Evolutionary conservation across 2,797 vertebrate genomes (phyloP).

Genomic region (Chiloscyllium punctatum): DNA sequence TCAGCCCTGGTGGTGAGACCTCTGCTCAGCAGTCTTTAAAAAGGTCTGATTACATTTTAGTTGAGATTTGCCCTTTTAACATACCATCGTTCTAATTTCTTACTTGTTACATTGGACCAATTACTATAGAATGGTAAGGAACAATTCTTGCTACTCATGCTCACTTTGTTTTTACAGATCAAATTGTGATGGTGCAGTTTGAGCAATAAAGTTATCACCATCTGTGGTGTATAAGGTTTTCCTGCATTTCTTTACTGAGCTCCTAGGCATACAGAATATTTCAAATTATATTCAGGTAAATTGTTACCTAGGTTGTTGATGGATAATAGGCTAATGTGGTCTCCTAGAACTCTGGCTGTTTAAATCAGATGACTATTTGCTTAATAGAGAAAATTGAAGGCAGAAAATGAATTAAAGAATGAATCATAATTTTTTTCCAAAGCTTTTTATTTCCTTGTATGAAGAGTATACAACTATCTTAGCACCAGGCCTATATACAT

Average conservation of each 20-base stretch:
- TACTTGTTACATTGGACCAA: background rate
- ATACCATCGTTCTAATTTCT: background rate
- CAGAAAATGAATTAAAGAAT: background rate
- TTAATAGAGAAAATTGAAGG: background rate
- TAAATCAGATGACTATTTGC: background rate
- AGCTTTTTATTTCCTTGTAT: conserved; percentile 10
- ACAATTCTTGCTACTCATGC: background rate
- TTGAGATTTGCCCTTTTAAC: background rate
- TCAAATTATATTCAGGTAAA: background rate
- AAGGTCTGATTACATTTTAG: no score
- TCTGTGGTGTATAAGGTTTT: background rate
- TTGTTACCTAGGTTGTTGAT: background rate
- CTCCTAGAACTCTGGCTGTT: background rate
- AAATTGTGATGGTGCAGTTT: background rate
- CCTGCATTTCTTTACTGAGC: background rate
- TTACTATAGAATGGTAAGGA: background rate
- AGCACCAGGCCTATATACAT: conserved; percentile 13
- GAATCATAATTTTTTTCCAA: background rate
- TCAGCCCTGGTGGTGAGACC: no score
- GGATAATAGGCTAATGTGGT: background rate
- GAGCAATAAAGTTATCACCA: background rate
- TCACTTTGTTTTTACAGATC: background rate
- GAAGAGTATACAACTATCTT: background rate
- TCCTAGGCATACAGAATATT: background rate
- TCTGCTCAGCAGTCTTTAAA: no score